Base-by-base conservation (phyloP, 2,113 vertebrate genomes). In the Nymphicus hollandicus region DNA sequence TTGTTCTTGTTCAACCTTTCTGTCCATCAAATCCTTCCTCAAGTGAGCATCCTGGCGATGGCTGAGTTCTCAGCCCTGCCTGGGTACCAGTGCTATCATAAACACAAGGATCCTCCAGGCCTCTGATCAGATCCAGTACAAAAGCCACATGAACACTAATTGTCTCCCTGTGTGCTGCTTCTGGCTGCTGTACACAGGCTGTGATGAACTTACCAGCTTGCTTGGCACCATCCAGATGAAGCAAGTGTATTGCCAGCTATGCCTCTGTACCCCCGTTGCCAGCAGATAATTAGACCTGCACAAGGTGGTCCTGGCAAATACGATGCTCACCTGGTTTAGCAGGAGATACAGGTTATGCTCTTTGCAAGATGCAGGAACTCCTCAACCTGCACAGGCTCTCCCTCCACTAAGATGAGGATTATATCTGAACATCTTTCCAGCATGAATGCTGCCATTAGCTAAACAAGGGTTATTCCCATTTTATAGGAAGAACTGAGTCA, bases 31-130 rank as follows among this genome's bases (percentile, higher is more conserved):
- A n/a, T 33, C 65, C 20, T 29, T 37, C 68, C 79, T 28, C 1
- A 3, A 61, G 50, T 3, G 39, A 88, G 71, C 28, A 9, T 47
- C 8, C 1, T 3, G 1, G 37, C 3, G 0, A 14, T 29, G 33
- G 5, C 77, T 73, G 23, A 29, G 24, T n/a, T 89, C 69, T 43
- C 43, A 47, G 91, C 55, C 82, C 71, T 72, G 73, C 27, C 63
- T 25, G 80, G 80, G 23, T 64, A 61, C 50, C 72, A 35, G 1
- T 14, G 63, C 49, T 65, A 2, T 44, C 37, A 70, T 47, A 68
- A 94, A 78, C 65, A 56, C 60, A 58, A 56, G 31, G n/a, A 39
- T 49, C 69, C 83, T 77, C 83, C 83, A 91, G 76, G n/a, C 24
- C 46, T 70, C 58, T 83, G 84, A 69, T 66, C 24, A 1, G 49